phyloP scores from a whole-genome alignment of 2,113 vertebrate genomes.

The Crotalus tigris region DNA sequence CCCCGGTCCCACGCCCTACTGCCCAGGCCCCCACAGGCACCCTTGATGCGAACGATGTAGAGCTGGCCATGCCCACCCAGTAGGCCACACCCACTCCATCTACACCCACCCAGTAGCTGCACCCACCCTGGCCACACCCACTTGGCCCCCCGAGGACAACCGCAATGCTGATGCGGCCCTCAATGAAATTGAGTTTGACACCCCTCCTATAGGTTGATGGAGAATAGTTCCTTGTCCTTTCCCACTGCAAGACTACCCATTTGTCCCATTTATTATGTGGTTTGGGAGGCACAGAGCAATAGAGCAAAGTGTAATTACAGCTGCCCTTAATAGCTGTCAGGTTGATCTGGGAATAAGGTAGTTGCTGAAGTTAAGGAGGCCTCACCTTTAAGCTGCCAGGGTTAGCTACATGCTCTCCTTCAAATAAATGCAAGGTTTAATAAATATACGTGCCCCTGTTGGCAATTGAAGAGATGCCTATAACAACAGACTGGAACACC shows the following conservation, averaged over 20 bases:
- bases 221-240: not conserved
- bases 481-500: not conserved
- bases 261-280: not conserved
- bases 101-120: too few species aligned
- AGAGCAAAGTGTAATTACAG: not conserved
- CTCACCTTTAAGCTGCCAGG: not conserved
- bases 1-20: too few species aligned
- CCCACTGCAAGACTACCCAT: not conserved
- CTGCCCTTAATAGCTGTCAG: not conserved
- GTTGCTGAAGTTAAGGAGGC: not conserved
- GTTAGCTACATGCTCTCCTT: not conserved
- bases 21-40: too few species aligned
- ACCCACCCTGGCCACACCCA: too few species aligned
- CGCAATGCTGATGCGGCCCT: too few species aligned
- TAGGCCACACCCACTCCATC: too few species aligned
- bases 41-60: too few species aligned
- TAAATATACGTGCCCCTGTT: not conserved
- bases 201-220: not conserved
- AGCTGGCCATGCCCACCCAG: too few species aligned
- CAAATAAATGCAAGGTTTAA: not conserved
- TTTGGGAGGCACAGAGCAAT: not conserved
- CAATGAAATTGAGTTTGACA: too few species aligned
- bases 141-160: too few species aligned
- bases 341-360: not conserved
- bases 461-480: too few species aligned